Base-by-base conservation (phyloP, 2,797 vertebrate genomes). In the Leucoraja ocellata region DNA sequence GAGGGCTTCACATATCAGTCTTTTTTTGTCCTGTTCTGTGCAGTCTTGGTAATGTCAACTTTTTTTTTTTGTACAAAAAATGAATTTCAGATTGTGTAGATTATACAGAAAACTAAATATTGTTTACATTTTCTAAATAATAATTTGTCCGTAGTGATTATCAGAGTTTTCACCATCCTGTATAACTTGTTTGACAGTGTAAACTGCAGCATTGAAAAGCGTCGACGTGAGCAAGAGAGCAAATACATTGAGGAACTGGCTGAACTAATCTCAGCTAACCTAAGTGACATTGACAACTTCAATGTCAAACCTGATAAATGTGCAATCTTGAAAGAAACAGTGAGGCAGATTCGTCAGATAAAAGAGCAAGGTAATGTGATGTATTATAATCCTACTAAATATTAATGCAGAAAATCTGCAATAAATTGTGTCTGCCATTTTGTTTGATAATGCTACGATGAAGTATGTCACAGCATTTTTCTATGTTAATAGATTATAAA, bases 231-330 rank as follows among this genome's bases (percentile, higher is more conserved):
- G 95, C 99, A 99, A 96, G 99, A 99, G 96, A 99, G 98, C 96
- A 99, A 99, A 96, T 99, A 99, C 94, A 98, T 99, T 93, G 99
- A 99, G 96, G 99, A 99, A 94, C 95, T 99, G 95, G 99, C 99
- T 83, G 99, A 99, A 94, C 97, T 99, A 95, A 99, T 99, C 96
- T 99, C 99, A 76, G 99, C 99, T 94, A 99, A 99, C 96, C 97
- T 99, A 94, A 98, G 98, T 90, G 98, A 99, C 96, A 99, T 99
- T 90, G 99, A 99, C 96, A 98, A 97, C 96, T 99, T 99, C 97
- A 99, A 99, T 95, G 99, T 99, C 95, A 99, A 99, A 95, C 99
- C 99, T 86, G 99, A 99, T 96, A 99, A 99, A 97, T 99, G 99
- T 95, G 99, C 98, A 94, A 99, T 99, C 95, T 97, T 99, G 95